phyloP scores from a whole-genome alignment of 2,797 vertebrate genomes.

The Kryptolebias ocellatus region DNA sequence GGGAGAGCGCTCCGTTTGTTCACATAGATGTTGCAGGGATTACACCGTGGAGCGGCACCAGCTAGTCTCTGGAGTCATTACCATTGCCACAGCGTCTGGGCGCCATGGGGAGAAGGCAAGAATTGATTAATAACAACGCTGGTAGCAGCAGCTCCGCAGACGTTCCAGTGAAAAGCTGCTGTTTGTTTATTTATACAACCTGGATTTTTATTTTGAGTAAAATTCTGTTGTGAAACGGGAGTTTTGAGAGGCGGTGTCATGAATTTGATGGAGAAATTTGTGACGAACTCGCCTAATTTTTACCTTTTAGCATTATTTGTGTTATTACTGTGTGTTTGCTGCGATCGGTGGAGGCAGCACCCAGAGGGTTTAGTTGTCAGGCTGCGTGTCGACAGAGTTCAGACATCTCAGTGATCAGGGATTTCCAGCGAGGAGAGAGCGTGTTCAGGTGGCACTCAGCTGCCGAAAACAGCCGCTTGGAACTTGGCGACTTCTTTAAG shows the following conservation, averaged over 20 bases:
- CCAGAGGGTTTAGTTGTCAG: too few species aligned
- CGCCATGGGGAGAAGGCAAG: slow-evolving; percentile 67
- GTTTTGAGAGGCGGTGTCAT: not conserved
- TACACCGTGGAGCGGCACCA: slow-evolving; percentile 64
- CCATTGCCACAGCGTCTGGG: slow-evolving; percentile 62
- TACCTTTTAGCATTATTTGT: not conserved
- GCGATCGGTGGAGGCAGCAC: too few species aligned
- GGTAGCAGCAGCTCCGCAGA: slow-evolving; percentile 45
- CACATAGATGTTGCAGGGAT: slow-evolving; percentile 54
- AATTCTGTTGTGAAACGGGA: too few species aligned
- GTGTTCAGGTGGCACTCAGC: too few species aligned
- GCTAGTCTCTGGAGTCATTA: slow-evolving; percentile 77
- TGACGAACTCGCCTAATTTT: not conserved
- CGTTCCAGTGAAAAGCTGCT: slow-evolving; percentile 23
- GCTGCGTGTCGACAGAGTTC: too few species aligned
- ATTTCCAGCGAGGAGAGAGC: too few species aligned
- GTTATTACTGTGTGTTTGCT: not conserved
- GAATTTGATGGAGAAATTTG: not conserved
- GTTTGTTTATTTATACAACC: not conserved
- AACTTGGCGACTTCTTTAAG: too few species aligned
- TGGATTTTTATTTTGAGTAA: not conserved
- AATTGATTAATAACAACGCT: slow-evolving; percentile 78
- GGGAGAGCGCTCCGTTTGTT: slow-evolving; percentile 55
- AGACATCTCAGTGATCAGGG: too few species aligned
- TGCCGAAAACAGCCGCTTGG: too few species aligned